Evolutionary conservation across 2,113 vertebrate genomes (phyloP).

Genomic region (Maccullochella peelii): DNA sequence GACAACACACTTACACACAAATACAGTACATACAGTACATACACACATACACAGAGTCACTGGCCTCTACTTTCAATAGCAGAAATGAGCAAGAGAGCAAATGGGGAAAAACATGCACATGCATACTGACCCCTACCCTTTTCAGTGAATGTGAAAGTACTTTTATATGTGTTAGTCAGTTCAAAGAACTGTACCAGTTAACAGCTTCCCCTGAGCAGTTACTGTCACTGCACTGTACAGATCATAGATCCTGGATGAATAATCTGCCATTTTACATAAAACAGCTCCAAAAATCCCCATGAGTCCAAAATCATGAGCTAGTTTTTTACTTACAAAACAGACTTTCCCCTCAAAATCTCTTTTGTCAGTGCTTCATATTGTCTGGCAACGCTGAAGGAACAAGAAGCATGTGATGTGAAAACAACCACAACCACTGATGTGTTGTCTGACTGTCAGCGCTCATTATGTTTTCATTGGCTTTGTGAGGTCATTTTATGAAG

Average conservation of each 20-base stretch:
- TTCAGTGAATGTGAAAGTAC: conserved; percentile 67
- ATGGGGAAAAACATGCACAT: conserved; percentile 63
- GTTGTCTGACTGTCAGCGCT: background rate
- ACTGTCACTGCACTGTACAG: conserved; percentile 51
- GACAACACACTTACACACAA: conserved; percentile 18
- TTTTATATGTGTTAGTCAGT: conserved; percentile 60
- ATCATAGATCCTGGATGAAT: conserved; percentile 60
- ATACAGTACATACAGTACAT: background rate
- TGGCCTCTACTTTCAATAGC: conserved; percentile 50
- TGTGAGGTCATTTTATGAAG: conserved; percentile 10
- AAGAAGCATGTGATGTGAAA: conserved; percentile 32
- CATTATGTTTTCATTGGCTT: background rate
- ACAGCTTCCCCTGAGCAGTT: conserved; percentile 58
- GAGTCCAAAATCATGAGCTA: conserved; percentile 45
- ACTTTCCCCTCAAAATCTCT: conserved; percentile 30
- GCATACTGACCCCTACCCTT: conserved; percentile 53
- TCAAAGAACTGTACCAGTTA: conserved; percentile 50
- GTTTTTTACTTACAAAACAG: conserved; percentile 30
- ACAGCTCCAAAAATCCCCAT: conserved; percentile 57
- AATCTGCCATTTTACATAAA: conserved; percentile 47
- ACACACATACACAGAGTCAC: conserved; percentile 9
- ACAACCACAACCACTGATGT: background rate
- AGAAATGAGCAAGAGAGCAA: conserved; percentile 60
- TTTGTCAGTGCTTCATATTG: conserved; percentile 5
- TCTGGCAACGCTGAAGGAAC: conserved; percentile 34